Base-by-base conservation (phyloP, 2,797 vertebrate genomes). In the Typhlichthys eigenmanni region DNA sequence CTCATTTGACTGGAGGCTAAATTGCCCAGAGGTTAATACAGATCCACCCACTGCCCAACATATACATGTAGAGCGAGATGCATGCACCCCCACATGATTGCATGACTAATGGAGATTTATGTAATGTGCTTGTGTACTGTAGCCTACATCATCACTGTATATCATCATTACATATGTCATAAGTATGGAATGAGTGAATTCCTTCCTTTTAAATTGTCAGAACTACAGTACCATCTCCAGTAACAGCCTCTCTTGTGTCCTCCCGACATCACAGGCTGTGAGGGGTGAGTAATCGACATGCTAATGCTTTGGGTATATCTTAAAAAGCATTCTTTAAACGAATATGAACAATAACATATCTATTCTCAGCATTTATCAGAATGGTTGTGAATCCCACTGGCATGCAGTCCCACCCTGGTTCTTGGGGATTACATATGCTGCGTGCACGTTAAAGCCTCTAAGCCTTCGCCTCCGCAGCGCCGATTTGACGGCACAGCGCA, bases 371-470 rank as follows among this genome's bases (percentile, higher is more conserved):
- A 47, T 43, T 70, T 5, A 8, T 77, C 60, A 67, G 67, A 67
- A 74, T 58, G 57, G 67, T 64, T 73, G 46, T 62, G 82, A 78
- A 75, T 81, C 75, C 48, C 77, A 49, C 81, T 77, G 71, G 76
- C 76, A 69, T 66, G 57, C 57, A 69, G 58, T 74, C 61, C 71
- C 64, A 76, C 80, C 81, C 81, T 16, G 71, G 68, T 86, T 82
- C 81, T 66, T 1, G 60, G 73, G 76, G 86, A 89, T 89, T 88
- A 88, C 86, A 85, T 85, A 79, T 77, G 75, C 83, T 74, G 79
- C 81, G 52, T 80, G 75, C 79, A 83, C 68, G 56, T 81, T 83
- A 81, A 81, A 88, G 76, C 85, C 73, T 80, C 79, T 83, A 88
- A 89, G 88, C 69, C 87, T 72, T 78, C 52, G 80, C 79, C 84